Conservation (phyloP, 2,888 invertebrate genomes). For the Caenorhabditis sulstoni region DNA sequence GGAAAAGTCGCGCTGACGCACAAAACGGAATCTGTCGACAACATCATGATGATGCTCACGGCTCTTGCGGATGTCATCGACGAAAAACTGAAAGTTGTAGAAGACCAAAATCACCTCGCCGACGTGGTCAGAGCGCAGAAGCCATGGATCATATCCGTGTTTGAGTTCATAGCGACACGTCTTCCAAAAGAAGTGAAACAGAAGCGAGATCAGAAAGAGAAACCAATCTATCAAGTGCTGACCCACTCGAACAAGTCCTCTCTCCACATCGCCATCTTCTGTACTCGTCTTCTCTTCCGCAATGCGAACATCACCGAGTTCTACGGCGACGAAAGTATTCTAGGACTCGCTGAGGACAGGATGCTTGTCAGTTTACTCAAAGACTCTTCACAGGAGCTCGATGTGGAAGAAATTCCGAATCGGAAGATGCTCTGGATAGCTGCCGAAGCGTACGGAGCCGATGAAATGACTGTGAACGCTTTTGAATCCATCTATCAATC, state of each 20-base stretch:
- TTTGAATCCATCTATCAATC: slow-evolving; percentile 7
- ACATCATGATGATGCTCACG: slow-evolving; percentile 49
- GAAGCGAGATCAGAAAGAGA: slow-evolving; percentile 11
- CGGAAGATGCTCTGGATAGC: slow-evolving; percentile 25
- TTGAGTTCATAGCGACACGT: slow-evolving; percentile 41
- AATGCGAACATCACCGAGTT: slow-evolving; percentile 21
- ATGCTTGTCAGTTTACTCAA: neutral
- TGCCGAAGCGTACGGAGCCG: slow-evolving; percentile 41
- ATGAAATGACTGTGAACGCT: slow-evolving; percentile 6
- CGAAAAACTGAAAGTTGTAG: slow-evolving; percentile 17
- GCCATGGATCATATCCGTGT: slow-evolving; percentile 45
- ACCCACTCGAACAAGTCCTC: slow-evolving; percentile 49
- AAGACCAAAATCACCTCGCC: slow-evolving; percentile 18
- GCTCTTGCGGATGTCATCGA: slow-evolving; percentile 27
- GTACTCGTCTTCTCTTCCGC: slow-evolving; percentile 14
- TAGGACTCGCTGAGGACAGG: slow-evolving; percentile 1
- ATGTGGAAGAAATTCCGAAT: slow-evolving; percentile 6
- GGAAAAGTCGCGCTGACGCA: slow-evolving; percentile 20
- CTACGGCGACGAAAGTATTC: slow-evolving; percentile 9
- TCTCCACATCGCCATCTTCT: slow-evolving; percentile 41
- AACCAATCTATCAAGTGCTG: slow-evolving; percentile 46
- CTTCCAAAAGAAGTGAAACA: slow-evolving; percentile 45
- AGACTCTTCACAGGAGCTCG: slow-evolving; percentile 6
- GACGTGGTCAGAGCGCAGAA: slow-evolving; percentile 22
- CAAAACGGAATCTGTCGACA: slow-evolving; percentile 42